Conservation (phyloP, 2,888 invertebrate species). For the Adelognathus sp. region DNA sequence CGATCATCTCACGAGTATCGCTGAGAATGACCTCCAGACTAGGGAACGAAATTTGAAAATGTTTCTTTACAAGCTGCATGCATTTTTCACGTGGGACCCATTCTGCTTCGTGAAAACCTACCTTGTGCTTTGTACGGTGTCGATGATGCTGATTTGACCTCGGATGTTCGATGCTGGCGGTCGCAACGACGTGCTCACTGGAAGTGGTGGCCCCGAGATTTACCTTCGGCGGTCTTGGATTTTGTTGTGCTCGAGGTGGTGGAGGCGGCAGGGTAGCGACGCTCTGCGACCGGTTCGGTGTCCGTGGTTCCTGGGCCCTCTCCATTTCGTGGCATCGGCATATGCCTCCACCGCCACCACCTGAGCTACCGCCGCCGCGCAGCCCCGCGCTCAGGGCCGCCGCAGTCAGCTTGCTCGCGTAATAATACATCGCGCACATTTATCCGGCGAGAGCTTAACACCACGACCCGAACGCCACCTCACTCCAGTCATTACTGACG, state of each 20-base stretch:
- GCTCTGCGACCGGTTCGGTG: conserved; percentile 56
- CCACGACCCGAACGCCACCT: conserved; percentile 78
- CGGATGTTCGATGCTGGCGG: conserved; percentile 71
- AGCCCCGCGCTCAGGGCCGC: conserved; percentile 84
- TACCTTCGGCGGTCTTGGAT: conserved; percentile 55
- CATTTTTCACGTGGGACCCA: not conserved
- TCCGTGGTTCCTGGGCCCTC: conserved; percentile 52
- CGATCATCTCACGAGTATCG: no score
- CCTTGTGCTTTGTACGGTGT: conserved; percentile 77
- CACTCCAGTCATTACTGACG: conserved; percentile 80
- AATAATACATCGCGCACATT: conserved; percentile 87
- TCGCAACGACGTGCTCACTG: conserved; percentile 73
- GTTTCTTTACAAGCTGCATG: not conserved
- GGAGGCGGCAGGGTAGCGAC: conserved; percentile 58
- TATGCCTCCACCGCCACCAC: conserved; percentile 81
- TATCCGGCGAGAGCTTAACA: conserved; percentile 79
- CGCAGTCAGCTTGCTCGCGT: conserved; percentile 87
- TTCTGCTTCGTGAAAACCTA: conserved; percentile 58
- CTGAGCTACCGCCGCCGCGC: conserved; percentile 81
- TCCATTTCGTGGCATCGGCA: conserved; percentile 77
- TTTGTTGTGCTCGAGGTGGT: conserved; percentile 57
- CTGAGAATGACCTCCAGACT: no score
- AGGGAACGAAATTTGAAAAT: not conserved
- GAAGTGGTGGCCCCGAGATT: conserved; percentile 64
- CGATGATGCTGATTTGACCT: conserved; percentile 75